These are phyloP conservation scores for Oceanodroma leucorhoa DNA, from an alignment of 2,797 vertebrate genomes.

Conservation along the genomic window DNA sequence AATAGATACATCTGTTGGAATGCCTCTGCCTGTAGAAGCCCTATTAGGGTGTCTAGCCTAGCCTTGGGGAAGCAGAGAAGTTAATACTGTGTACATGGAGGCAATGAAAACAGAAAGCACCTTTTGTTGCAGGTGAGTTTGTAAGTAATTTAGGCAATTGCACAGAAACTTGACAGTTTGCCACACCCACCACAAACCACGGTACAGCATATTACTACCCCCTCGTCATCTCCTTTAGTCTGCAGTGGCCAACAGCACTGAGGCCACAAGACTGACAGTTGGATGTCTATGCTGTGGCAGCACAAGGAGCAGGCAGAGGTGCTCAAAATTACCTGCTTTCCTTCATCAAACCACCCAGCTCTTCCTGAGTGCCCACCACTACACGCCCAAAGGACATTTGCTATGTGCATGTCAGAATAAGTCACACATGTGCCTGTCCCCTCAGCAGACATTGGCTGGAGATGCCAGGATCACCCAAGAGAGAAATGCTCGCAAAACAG, in stretches of 20 bases:
- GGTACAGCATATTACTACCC: background rate
- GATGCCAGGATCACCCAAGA: background rate
- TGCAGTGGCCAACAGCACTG: background rate
- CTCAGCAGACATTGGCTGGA: background rate
- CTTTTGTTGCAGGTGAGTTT: background rate
- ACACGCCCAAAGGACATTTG: background rate
- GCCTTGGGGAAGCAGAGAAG: background rate
- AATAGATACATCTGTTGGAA: background rate
- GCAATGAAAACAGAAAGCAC: background rate
- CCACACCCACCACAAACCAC: background rate
- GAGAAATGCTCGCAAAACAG: background rate
- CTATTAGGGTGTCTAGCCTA: background rate
- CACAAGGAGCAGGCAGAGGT: background rate
- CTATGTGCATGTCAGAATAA: accelerated
- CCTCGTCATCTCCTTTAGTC: background rate
- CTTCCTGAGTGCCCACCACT: background rate
- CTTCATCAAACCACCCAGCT: background rate
- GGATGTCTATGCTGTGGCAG: background rate
- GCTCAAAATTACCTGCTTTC: background rate
- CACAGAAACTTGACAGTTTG: background rate
- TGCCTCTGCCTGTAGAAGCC: background rate
- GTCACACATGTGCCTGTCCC: background rate
- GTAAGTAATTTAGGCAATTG: background rate
- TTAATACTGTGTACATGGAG: background rate
- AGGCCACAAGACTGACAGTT: background rate